Evolutionary conservation across 1,140 invertebrate genomes (phyloP), one percentile per base, ranked within the genome.

Genomic region (Neodiprion pinetum): DNA sequence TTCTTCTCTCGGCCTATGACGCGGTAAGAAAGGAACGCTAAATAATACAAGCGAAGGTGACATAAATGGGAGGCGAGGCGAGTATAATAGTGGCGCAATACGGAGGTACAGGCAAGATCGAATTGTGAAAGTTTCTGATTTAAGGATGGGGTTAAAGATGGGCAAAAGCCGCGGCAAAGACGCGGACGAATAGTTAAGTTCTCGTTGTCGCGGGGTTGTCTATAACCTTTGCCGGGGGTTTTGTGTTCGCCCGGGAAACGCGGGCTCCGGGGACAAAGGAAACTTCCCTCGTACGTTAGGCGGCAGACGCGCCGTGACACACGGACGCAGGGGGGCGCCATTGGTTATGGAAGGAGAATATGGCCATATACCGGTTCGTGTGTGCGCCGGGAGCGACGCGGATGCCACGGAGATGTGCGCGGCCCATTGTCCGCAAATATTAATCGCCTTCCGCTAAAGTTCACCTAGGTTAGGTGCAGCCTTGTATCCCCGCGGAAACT

Each of bases 211-310:
- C 28, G 28, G 28, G 28, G 28, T 40, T 17, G 53, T 61, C 53
- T 17, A 61, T 61, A 61, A 61, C 53, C 53, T 61, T 61, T 61
- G 53, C 53, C 53, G 23, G 14, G 17, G 61, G 68, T 47, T 77
- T 74, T 70, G 72, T 74, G 74, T 78, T 74, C 71, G 61, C 76
- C 47, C 67, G 48, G 75, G 61, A 48, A 53, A n/a, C 4, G 61
- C 61, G 73, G 73, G 28, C 23, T 12, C 8, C 23, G 23, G 73
- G 81, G 77, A 83, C 82, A 83, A 83, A 82, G 82, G 81, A 82
- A 83, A 83, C 80, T 83, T 83, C 75, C 77, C 70, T 82, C 82
- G 82, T 83, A 83, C 78, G 81, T 83, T 82, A 82, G 75, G 72
- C 73, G 74, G 75, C 80, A 82, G 80, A 80, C 80, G 80, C 77